phyloP scores from a whole-genome alignment of 1,140 invertebrate species.

The Caenorhabditis latens region DNA sequence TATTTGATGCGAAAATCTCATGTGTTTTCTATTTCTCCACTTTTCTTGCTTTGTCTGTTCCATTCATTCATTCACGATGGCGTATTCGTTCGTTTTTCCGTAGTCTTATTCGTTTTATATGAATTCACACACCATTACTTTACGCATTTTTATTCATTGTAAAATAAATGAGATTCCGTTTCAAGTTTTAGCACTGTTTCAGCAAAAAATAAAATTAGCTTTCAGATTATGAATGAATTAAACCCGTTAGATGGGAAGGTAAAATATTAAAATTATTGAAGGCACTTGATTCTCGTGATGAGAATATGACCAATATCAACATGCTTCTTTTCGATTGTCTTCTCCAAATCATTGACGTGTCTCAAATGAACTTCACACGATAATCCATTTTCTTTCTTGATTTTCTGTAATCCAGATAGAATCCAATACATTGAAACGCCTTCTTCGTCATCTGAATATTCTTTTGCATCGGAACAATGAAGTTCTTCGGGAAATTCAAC shows the following conservation, averaged over 20 bases:
- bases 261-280: conserved; percentile 1
- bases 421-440: conserved; percentile 73
- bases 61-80: conserved; percentile 39
- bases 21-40: too few species aligned
- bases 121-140: conserved; percentile 31
- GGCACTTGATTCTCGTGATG: conserved; percentile 70
- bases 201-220: too few species aligned
- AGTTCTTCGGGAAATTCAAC: conserved; percentile 70
- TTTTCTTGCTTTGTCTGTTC: conserved; percentile 1
- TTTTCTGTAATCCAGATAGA: conserved; percentile 72
- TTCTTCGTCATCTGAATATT: conserved; percentile 74
- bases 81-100: not conserved
- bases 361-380: conserved; percentile 69
- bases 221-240: too few species aligned
- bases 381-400: conserved; percentile 69
- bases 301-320: conserved; percentile 72
- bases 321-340: conserved; percentile 66
- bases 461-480: conserved; percentile 66
- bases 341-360: conserved; percentile 60
- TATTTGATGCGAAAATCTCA: conserved; percentile 34
- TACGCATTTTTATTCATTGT: conserved; percentile 43
- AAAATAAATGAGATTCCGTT: conserved; percentile 43
- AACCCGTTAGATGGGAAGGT: too few species aligned
- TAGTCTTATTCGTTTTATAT: conserved; percentile 42
- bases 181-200: not conserved